Evolutionary conservation across 2,888 invertebrate species (phyloP).

Genomic region (Morinoia aosen): DNA sequence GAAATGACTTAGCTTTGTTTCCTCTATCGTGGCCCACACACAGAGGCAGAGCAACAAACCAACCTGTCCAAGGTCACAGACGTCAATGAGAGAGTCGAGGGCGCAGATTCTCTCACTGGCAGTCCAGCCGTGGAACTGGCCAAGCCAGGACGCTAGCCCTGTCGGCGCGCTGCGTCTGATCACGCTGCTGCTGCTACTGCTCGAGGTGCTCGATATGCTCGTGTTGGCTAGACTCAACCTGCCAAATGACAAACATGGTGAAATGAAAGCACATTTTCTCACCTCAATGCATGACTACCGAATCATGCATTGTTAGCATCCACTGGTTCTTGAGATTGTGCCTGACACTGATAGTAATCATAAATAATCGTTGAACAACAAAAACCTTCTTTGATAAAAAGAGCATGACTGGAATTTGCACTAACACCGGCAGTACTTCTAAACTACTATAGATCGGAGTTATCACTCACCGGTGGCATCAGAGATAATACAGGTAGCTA

Average conservation of each 20-base stretch:
- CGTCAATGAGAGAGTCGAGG: slow-evolving; percentile 88
- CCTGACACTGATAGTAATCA: too few species aligned
- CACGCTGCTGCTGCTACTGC: background rate
- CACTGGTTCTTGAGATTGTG: too few species aligned
- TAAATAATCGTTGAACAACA: too few species aligned
- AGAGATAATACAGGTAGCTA: too few species aligned
- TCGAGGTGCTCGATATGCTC: slow-evolving; percentile 6
- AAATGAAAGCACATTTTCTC: background rate
- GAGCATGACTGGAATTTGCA: background rate
- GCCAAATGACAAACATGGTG: background rate
- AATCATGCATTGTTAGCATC: too few species aligned
- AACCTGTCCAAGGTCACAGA: slow-evolving; percentile 89
- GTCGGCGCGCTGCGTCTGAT: background rate
- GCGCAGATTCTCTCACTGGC: slow-evolving; percentile 90
- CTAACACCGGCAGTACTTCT: background rate
- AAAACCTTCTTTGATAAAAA: too few species aligned
- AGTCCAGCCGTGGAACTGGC: slow-evolving; percentile 80
- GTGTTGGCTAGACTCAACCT: slow-evolving; percentile 22
- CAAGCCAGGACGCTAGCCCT: slow-evolving; percentile 64
- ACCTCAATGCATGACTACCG: background rate
- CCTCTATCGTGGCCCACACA: background rate
- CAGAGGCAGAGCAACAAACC: background rate
- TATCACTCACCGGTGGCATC: too few species aligned
- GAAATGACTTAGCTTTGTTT: too few species aligned
- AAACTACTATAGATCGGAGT: too few species aligned